Conservation (phyloP, 2,888 invertebrate genomes). For the Ochropleura leucogaster region DNA sequence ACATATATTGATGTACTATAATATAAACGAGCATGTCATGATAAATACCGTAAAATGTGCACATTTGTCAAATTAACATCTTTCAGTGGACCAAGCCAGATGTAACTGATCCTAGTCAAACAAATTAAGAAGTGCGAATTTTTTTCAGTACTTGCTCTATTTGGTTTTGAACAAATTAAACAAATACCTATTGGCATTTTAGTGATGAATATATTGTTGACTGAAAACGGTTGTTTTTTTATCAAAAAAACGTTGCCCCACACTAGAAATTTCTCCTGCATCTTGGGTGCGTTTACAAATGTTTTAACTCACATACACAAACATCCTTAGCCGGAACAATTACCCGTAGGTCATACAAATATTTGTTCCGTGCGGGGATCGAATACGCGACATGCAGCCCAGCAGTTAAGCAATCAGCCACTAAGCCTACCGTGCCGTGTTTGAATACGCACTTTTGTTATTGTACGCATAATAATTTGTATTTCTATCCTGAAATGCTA, state of each 20-base stretch:
- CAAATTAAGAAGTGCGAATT: slow-evolving; percentile 36
- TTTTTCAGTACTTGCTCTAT: slow-evolving; percentile 13
- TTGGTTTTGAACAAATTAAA: slow-evolving; percentile 14
- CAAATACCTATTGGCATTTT: neutral
- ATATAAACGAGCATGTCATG: no score
- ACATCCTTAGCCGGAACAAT: no score
- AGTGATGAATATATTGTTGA: neutral
- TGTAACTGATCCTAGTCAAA: slow-evolving; percentile 36
- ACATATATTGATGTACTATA: neutral
- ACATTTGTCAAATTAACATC: slow-evolving; percentile 41
- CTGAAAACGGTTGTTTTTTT: neutral
- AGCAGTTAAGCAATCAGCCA: no score
- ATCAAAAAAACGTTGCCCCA: no score
- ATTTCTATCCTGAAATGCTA: neutral
- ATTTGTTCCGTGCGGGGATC: no score
- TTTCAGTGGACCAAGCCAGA: slow-evolving; percentile 16
- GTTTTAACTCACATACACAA: no score
- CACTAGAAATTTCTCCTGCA: no score
- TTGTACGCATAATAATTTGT: neutral
- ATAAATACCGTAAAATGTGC: slow-evolving; percentile 29
- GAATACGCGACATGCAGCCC: no score
- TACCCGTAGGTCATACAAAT: no score
- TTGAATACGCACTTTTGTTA: neutral
- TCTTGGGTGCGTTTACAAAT: no score
- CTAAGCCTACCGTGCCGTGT: no score